Evolutionary conservation across 2,888 invertebrate species (phyloP).

Genomic region (Lasioglossum morio): DNA sequence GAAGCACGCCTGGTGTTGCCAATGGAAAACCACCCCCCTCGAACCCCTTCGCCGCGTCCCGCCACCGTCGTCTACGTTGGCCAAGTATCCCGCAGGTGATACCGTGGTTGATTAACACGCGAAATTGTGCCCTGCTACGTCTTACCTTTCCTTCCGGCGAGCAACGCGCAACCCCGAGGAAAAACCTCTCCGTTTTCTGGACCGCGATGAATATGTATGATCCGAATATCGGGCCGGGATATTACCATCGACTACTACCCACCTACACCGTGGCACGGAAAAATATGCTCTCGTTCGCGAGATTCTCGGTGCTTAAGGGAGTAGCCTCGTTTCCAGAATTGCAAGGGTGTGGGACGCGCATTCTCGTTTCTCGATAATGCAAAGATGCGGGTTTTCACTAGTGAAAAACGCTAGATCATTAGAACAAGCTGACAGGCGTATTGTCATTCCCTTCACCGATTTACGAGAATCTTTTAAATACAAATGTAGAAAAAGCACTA

Average conservation of each 20-base stretch:
- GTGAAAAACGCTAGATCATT: no score
- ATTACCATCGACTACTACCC: background rate
- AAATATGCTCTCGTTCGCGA: background rate
- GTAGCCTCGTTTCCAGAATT: no score
- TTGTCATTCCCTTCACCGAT: no score
- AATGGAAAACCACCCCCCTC: constrained; percentile 45
- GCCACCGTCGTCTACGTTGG: constrained; percentile 3
- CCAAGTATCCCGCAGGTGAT: constrained; percentile 52
- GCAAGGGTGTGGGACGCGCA: no score
- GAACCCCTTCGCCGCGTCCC: background rate
- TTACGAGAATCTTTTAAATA: no score
- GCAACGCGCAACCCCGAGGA: background rate
- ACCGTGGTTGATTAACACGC: constrained; percentile 60
- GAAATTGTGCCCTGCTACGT: constrained; percentile 22
- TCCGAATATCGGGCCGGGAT: constrained; percentile 20
- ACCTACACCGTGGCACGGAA: background rate
- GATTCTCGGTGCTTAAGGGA: background rate
- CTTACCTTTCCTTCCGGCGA: constrained; percentile 4
- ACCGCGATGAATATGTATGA: constrained; percentile 35
- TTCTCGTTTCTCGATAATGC: no score
- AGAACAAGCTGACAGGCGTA: no score
- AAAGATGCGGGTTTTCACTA: no score
- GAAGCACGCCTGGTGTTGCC: constrained; percentile 57
- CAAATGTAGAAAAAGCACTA: no score
- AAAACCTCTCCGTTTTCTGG: background rate